phyloP scores from a whole-genome alignment of 35 echinoderm and acorn worm species.

The Ophiothrix spiculata region DNA sequence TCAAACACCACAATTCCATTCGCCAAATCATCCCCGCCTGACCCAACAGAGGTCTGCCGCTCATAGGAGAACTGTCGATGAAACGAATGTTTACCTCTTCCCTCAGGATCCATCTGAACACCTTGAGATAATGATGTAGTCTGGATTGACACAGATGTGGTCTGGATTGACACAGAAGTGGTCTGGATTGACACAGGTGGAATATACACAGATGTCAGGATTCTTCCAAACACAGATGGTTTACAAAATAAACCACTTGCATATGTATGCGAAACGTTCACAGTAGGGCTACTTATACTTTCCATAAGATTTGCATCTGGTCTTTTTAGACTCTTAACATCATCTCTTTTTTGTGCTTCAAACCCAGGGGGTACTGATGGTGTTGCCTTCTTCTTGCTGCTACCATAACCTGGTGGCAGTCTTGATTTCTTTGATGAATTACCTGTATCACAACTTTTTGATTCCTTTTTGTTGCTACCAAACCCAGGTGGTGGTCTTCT shows the following conservation, averaged over 20 bases:
- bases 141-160: no score
- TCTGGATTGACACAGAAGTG: no score
- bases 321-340: not conserved
- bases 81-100: no score
- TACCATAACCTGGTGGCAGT: not conserved
- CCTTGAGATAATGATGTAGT: no score
- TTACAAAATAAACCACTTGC: slow-evolving; percentile 13
- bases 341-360: no score
- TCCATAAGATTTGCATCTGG: no score
- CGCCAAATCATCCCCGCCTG: not conserved
- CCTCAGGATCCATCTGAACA: no score
- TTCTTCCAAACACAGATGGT: slow-evolving; percentile 51
- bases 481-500: not conserved
- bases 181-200: not conserved
- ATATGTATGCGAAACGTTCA: no score
- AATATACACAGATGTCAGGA: slow-evolving; percentile 29
- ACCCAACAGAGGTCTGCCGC: slow-evolving; percentile 36
- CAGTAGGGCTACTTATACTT: no score
- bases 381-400: not conserved
- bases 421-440: slow-evolving; percentile 1
- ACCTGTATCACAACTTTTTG: not conserved
- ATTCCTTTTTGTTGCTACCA: not conserved
- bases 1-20: slow-evolving; percentile 60
- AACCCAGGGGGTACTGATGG: not conserved
- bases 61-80: slow-evolving; percentile 63